phyloP scores from a whole-genome alignment of 2,888 invertebrate genomes.

The Lycocerus yunnanus region DNA sequence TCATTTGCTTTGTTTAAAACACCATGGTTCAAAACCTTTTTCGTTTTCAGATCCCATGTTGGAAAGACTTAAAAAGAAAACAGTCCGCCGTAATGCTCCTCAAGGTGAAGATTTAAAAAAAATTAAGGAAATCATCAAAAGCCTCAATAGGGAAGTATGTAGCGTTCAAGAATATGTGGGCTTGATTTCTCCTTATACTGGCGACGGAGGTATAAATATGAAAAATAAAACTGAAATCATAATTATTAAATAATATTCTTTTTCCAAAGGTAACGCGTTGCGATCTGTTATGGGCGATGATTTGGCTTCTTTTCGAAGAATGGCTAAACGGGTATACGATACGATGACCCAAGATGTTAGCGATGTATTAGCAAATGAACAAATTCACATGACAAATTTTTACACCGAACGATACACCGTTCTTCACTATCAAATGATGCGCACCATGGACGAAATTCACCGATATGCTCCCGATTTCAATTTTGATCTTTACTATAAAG shows the following conservation, averaged over 20 bases:
- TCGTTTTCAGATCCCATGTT: conserved; percentile 15
- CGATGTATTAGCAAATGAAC: conserved; percentile 53
- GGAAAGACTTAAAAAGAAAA: conserved; percentile 38
- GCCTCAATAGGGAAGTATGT: conserved; percentile 39
- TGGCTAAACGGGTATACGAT: conserved; percentile 51
- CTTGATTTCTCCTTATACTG: conserved; percentile 48
- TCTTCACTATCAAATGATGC: conserved; percentile 47
- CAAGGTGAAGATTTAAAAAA: conserved; percentile 48
- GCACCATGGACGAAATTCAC: conserved; percentile 48
- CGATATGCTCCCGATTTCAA: conserved; percentile 48
- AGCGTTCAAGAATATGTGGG: conserved; percentile 51
- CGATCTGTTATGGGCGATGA: conserved; percentile 48
- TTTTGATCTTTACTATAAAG: conserved; percentile 47
- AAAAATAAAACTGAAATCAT: neutral
- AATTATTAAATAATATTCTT: neutral
- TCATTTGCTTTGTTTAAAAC: neutral
- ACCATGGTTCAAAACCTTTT: neutral
- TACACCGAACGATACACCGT: conserved; percentile 44
- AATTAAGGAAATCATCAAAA: conserved; percentile 42
- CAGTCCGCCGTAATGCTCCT: conserved; percentile 46
- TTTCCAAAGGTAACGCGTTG: conserved; percentile 39
- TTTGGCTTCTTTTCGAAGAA: conserved; percentile 45
- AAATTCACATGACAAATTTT: conserved; percentile 47
- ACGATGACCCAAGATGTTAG: conserved; percentile 54
- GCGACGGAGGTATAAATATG: conserved; percentile 47